Conservation (phyloP, 2,113 vertebrate genomes). For the Hippoglossus stenolepis region DNA sequence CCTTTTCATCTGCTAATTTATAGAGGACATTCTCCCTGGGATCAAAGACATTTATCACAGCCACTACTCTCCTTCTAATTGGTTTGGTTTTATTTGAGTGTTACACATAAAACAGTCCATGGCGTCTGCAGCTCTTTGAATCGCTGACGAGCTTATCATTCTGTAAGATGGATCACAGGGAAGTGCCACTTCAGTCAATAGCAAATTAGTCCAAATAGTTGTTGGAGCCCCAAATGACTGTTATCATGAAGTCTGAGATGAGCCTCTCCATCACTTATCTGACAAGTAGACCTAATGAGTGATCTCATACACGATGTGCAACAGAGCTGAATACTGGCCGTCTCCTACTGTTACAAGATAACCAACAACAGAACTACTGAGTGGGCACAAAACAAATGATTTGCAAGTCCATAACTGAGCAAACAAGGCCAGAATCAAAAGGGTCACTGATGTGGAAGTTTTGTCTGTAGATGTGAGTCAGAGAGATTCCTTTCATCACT, state of each 20-base stretch:
- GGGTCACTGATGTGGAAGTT: neutral
- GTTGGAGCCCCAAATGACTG: slow-evolving; percentile 64
- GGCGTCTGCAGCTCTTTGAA: slow-evolving; percentile 15
- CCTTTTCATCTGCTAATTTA: slow-evolving; percentile 14
- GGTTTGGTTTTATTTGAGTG: slow-evolving; percentile 20
- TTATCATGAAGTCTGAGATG: slow-evolving; percentile 71
- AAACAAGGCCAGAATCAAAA: neutral
- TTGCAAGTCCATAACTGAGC: neutral
- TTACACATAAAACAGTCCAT: slow-evolving; percentile 5
- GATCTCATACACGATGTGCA: slow-evolving; percentile 4
- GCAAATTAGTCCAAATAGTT: slow-evolving; percentile 58
- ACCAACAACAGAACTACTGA: neutral
- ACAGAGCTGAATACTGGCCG: neutral
- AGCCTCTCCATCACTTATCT: slow-evolving; percentile 64
- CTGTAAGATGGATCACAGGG: slow-evolving; percentile 54
- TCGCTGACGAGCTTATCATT: slow-evolving; percentile 42
- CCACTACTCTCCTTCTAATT: slow-evolving; percentile 8
- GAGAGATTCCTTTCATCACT: neutral
- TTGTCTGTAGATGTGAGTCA: neutral
- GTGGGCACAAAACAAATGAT: neutral
- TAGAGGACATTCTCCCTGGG: neutral
- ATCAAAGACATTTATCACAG: slow-evolving; percentile 13
- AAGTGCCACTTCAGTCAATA: slow-evolving; percentile 45
- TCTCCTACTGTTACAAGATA: neutral
- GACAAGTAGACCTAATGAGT: slow-evolving; percentile 44